phyloP scores from a whole-genome alignment of 2,113 vertebrate genomes.

The Oplegnathus fasciatus region DNA sequence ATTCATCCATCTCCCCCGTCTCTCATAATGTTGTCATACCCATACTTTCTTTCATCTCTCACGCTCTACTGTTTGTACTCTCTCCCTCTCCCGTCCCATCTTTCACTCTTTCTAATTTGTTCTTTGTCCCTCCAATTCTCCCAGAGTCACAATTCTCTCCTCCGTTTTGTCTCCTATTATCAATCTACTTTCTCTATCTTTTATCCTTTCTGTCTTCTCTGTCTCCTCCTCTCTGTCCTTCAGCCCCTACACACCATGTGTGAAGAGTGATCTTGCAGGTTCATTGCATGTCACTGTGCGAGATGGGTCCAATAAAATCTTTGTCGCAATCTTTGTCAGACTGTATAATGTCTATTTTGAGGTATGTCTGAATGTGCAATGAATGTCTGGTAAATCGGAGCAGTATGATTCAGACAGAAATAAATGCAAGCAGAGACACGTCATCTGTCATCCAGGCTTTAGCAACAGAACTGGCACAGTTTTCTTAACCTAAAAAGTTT shows the following conservation, averaged over 20 bases:
- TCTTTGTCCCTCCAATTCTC: not conserved
- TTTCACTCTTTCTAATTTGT: conserved; percentile 2
- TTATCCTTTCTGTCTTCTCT: not conserved
- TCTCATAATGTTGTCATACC: conserved; percentile 23
- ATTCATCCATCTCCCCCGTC: conserved; percentile 32
- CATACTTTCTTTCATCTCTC: conserved; percentile 38
- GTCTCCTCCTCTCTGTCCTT: not conserved
- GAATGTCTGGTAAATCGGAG: not conserved
- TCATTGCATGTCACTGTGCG: conserved; percentile 2
- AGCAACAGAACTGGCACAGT: not conserved
- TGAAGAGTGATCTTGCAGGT: not conserved
- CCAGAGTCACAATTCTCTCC: not conserved
- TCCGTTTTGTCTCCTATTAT: not conserved
- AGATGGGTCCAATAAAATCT: conserved; percentile 2
- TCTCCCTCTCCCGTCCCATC: not conserved
- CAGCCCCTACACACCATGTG: not conserved
- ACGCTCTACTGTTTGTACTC: conserved; percentile 4
- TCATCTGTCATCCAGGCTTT: conserved; percentile 3
- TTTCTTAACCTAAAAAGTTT: not conserved
- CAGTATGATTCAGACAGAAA: not conserved
- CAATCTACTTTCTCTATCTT: not conserved
- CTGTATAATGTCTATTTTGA: not conserved
- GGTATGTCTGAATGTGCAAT: not conserved
- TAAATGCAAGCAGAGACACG: conserved; percentile 4
- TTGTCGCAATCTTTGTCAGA: conserved; percentile 3